Evolutionary conservation across 2,888 invertebrate species (phyloP).

Genomic region (Brachyptera putata): DNA sequence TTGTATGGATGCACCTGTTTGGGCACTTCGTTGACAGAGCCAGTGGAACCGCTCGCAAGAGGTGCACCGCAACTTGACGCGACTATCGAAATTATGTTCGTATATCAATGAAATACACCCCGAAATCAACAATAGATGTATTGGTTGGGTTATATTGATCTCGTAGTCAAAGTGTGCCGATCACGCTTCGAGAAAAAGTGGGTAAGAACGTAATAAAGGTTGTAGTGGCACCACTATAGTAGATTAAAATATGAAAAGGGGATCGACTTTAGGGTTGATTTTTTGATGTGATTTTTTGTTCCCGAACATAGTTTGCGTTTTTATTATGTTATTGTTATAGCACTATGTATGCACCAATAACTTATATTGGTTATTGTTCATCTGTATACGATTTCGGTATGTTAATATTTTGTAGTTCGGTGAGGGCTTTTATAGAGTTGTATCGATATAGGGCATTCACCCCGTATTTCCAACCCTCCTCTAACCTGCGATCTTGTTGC

Average conservation of each 20-base stretch:
- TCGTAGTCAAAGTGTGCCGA: slow-evolving; percentile 14
- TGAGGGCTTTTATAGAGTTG: too few species aligned
- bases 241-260: slow-evolving; percentile 3
- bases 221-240: neutral
- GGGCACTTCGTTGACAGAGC: too few species aligned
- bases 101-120: too few species aligned
- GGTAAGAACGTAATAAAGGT: slow-evolving; percentile 14
- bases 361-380: neutral
- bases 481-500: too few species aligned
- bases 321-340: slow-evolving; percentile 6
- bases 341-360: neutral
- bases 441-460: neutral
- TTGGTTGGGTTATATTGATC: slow-evolving; percentile 17
- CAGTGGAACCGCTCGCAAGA: too few species aligned
- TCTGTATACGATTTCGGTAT: neutral
- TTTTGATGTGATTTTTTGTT: slow-evolving; percentile 15
- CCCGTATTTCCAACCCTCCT: neutral
- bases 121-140: slow-evolving; percentile 3
- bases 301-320: neutral
- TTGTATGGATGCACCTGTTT: too few species aligned
- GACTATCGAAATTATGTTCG: too few species aligned
- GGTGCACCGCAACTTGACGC: too few species aligned
- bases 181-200: slow-evolving; percentile 12
- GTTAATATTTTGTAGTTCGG: too few species aligned
- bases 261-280: slow-evolving; percentile 6